Conservation (phyloP, 1,140 invertebrate species). For the Eumeta japonica region DNA sequence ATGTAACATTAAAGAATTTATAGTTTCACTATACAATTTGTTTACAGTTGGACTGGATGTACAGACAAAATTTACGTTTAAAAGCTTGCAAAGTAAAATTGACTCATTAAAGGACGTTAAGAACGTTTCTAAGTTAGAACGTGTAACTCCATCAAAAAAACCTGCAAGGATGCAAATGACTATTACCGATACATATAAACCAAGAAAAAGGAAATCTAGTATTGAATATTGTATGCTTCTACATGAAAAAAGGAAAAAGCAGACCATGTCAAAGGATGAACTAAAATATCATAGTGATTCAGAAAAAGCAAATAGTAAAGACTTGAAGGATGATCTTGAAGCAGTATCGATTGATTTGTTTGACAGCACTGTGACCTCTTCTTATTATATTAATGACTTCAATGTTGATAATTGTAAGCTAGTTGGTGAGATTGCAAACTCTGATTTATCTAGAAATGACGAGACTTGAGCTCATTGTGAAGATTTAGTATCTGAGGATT, state of each 20-base stretch:
- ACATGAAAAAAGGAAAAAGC: slow-evolving; percentile 38
- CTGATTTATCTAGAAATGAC: not conserved
- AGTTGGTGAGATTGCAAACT: not conserved
- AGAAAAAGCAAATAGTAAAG: slow-evolving; percentile 21
- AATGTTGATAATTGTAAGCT: not conserved
- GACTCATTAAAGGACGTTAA: slow-evolving; percentile 1
- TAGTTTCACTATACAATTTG: slow-evolving; percentile 5
- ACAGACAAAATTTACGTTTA: slow-evolving; percentile 35
- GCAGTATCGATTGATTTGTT: too few species aligned
- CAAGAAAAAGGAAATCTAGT: slow-evolving; percentile 40
- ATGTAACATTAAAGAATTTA: not conserved
- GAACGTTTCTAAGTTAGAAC: not conserved
- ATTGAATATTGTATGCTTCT: slow-evolving; percentile 15
- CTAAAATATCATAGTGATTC: slow-evolving; percentile 26
- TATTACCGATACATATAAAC: slow-evolving; percentile 20
- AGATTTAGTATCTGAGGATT: too few species aligned
- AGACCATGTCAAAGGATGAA: slow-evolving; percentile 25
- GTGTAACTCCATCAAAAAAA: slow-evolving; percentile 4
- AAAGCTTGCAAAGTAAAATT: slow-evolving; percentile 13
- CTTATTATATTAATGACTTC: not conserved
- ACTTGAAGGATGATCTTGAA: slow-evolving; percentile 16
- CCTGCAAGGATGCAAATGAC: slow-evolving; percentile 11
- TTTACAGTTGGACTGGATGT: slow-evolving; percentile 48
- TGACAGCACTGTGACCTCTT: too few species aligned
- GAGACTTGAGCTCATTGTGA: not conserved